These are phyloP conservation scores for Silurus glanis DNA, from an alignment of 2,113 vertebrate species.

Conservation along the genomic window DNA sequence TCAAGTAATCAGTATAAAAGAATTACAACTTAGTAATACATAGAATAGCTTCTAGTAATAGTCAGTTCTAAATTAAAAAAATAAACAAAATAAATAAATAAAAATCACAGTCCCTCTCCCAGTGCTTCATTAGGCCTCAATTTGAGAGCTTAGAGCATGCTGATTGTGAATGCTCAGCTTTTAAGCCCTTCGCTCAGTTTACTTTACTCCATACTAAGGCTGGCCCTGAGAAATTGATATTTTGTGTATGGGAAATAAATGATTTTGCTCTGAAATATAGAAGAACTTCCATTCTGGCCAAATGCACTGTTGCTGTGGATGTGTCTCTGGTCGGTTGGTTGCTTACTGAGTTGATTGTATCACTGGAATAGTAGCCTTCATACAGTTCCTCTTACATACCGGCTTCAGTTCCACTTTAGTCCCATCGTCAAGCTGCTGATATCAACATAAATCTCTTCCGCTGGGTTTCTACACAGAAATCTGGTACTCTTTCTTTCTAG, in stretches of 20 bases:
- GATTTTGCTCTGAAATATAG: not conserved
- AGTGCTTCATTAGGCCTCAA: not conserved
- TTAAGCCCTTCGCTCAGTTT: not conserved
- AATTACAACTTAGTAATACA: not conserved
- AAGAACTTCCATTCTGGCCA: not conserved
- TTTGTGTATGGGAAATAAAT: not conserved
- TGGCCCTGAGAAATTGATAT: not conserved
- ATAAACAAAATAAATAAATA: not conserved
- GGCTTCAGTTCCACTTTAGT: not conserved
- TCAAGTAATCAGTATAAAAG: not conserved
- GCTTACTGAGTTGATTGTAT: not conserved
- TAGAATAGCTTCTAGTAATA: not conserved
- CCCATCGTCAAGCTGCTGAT: not conserved
- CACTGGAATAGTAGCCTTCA: not conserved
- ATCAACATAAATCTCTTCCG: conserved; percentile 12
- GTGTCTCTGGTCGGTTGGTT: not conserved
- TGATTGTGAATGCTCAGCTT: not conserved
- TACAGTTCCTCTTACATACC: not conserved
- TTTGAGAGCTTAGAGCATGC: not conserved
- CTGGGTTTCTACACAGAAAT: no score
- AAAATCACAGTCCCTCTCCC: not conserved
- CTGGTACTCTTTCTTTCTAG: not conserved
- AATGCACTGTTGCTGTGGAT: not conserved
- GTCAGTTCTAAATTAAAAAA: not conserved
- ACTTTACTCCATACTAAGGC: not conserved